Evolutionary conservation across 2,797 vertebrate genomes (phyloP).

Genomic region (Chloroceryle inda): DNA sequence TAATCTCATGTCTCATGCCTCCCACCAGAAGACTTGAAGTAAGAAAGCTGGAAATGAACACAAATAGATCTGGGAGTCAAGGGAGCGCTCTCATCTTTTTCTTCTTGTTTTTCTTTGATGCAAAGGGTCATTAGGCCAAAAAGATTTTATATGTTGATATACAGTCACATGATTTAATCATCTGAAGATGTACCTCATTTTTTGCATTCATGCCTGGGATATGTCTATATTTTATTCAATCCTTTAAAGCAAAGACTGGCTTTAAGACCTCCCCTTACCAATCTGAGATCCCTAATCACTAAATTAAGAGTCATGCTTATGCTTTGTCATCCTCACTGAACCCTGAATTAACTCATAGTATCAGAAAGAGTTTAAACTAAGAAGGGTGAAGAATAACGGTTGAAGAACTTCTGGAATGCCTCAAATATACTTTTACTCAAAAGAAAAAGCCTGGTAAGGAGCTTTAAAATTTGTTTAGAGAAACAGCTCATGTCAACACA

Average conservation of each 20-base stretch:
- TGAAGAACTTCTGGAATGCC: conserved; percentile 15
- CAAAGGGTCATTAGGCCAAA: neutral
- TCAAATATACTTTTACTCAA: neutral
- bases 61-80: neutral
- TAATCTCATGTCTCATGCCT: neutral
- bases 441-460: conserved; percentile 14
- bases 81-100: neutral
- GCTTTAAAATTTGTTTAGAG: conserved; percentile 19
- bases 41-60: neutral
- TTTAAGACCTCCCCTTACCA: neutral
- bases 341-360: neutral
- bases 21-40: neutral
- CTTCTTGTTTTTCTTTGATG: neutral
- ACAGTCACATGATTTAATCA: neutral
- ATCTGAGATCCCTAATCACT: neutral
- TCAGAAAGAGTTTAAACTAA: neutral
- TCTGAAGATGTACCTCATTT: neutral
- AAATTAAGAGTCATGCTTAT: neutral
- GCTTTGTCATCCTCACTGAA: neutral
- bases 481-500: conserved; percentile 10
- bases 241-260: neutral
- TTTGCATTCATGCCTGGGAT: neutral
- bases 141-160: neutral
- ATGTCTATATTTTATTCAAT: neutral
- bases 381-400: neutral